Evolutionary conservation across 1,140 invertebrate genomes (phyloP).

Genomic region (Anthonomus grandis): DNA sequence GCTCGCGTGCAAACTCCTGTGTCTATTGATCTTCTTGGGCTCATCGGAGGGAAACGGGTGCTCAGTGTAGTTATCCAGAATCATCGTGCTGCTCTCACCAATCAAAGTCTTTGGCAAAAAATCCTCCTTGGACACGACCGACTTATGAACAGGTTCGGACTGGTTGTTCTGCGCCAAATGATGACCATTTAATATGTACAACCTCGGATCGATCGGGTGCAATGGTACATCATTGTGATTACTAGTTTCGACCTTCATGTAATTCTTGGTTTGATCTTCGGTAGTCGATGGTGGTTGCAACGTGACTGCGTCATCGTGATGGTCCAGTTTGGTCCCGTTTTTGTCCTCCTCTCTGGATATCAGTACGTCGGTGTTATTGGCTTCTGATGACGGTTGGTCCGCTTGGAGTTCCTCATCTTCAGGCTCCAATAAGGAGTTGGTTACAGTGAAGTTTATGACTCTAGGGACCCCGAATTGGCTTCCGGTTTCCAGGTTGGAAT

Average conservation of each 20-base stretch:
- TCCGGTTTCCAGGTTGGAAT: conserved; percentile 10
- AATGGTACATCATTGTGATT: too few relatives aligned
- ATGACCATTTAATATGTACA: conserved; percentile 31
- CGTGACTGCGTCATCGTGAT: background rate
- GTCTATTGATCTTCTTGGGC: conserved; percentile 19
- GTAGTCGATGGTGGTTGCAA: background rate
- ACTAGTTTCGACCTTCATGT: too few relatives aligned
- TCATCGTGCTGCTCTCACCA: too few relatives aligned
- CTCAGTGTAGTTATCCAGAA: conserved; percentile 9
- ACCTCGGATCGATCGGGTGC: conserved; percentile 33
- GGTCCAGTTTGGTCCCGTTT: background rate
- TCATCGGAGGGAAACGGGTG: conserved; percentile 22
- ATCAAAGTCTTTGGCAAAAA: conserved; percentile 33
- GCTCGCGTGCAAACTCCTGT: conserved; percentile 14
- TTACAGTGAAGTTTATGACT: conserved; percentile 13
- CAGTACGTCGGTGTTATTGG: background rate
- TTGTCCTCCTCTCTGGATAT: background rate
- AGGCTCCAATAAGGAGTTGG: conserved; percentile 17
- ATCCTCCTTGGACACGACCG: conserved; percentile 31
- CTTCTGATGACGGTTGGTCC: background rate
- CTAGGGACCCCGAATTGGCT: conserved; percentile 12
- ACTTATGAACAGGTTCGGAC: conserved; percentile 23
- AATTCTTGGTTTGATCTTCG: conserved; percentile 1
- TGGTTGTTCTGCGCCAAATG: conserved; percentile 35
- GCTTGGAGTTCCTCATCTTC: conserved; percentile 17